These are phyloP conservation scores for Fopius arisanus DNA, from an alignment of 1,140 invertebrate genomes.

Conservation along the genomic window DNA sequence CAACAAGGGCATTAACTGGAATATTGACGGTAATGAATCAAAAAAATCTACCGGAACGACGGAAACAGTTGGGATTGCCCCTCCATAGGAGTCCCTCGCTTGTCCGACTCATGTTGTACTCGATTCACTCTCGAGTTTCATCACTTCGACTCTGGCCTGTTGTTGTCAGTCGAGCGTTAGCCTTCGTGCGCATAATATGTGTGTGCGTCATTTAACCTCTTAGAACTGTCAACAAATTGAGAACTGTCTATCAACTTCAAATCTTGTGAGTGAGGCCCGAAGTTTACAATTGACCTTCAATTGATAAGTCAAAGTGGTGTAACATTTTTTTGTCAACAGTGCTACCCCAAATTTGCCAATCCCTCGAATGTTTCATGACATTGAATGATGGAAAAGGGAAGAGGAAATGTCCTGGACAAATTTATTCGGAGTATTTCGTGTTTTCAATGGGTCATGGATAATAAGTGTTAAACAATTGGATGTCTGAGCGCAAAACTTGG, in stretches of 20 bases:
- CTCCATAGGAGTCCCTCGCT: neutral
- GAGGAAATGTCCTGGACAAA: no score
- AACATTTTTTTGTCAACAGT: no score
- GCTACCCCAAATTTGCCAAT: no score
- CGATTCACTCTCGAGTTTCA: conserved; percentile 32
- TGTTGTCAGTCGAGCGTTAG: conserved; percentile 40
- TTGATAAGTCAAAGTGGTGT: no score
- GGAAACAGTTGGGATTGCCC: neutral
- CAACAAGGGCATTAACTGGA: no score
- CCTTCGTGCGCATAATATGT: conserved; percentile 28
- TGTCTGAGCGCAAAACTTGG: neutral
- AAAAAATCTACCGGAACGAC: neutral
- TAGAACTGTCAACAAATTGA: no score
- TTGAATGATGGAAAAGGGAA: neutral
- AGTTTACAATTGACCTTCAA: no score
- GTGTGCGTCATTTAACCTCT: neutral
- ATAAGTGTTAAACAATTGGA: neutral
- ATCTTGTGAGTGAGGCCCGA: no score
- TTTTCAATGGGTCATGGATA: neutral
- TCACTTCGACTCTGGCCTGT: neutral
- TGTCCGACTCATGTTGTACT: conserved; percentile 24
- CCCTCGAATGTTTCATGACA: no score
- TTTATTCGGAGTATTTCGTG: no score
- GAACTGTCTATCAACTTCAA: no score
- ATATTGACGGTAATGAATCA: no score